Percentiles rank a stretch among this genome's conserved stretches.
phyloP scores from a whole-genome alignment of 2,113 vertebrate genomes.

The Irena cyanogastra region DNA sequence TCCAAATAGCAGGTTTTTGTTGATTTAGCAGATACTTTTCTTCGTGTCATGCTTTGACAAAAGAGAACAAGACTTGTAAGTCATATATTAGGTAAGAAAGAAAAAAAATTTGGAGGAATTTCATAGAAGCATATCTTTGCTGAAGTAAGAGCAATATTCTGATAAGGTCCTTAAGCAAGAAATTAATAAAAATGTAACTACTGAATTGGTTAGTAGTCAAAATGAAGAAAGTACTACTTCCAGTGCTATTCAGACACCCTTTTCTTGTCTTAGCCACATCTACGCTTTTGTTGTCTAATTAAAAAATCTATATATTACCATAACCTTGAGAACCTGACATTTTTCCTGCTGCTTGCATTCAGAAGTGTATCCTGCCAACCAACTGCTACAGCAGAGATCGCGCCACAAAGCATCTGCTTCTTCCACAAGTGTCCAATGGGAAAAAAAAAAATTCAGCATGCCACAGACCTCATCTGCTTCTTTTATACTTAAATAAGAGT shows the following conservation, averaged over 20 bases:
- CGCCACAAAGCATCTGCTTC: constrained; percentile 21
- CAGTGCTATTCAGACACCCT: not conserved
- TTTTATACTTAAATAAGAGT: not conserved
- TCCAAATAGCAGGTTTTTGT: not conserved
- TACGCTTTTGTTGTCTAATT: not conserved
- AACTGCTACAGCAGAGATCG: constrained; percentile 2
- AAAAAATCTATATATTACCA: not conserved
- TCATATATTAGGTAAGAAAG: not conserved
- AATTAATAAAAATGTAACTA: not conserved
- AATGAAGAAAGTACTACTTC: not conserved
- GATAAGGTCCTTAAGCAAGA: not conserved
- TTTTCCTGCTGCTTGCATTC: not conserved
- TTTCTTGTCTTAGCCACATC: not conserved
- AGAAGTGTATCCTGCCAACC: not conserved
- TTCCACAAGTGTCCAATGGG: not conserved
- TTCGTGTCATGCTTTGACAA: not conserved
- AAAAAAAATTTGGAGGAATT: not conserved
- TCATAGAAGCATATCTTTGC: not conserved
- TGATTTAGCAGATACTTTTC: not conserved
- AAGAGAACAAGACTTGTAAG: not conserved
- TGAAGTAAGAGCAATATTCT: not conserved
- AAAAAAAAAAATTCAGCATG: not conserved
- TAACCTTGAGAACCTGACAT: not conserved
- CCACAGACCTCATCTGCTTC: not conserved
- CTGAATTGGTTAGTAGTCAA: not conserved